Evolutionary conservation across 2,113 vertebrate genomes (phyloP).

Genomic region (Crotalus viridis): DNA sequence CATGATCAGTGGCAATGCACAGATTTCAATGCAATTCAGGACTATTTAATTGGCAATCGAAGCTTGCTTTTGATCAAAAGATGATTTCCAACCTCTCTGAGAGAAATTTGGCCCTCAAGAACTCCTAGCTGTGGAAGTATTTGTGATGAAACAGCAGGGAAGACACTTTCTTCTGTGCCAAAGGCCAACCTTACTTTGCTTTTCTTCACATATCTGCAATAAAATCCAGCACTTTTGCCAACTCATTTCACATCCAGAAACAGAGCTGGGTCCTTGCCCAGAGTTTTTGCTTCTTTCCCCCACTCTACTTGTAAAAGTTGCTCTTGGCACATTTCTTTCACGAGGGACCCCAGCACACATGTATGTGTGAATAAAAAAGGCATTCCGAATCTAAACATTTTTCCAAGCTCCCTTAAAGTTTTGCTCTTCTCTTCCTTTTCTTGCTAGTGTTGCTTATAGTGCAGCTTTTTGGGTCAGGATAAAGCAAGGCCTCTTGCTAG

Average conservation of each 20-base stretch:
- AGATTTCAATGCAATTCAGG: neutral
- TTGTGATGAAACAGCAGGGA: neutral
- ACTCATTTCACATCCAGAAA: neutral
- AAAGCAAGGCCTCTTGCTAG: neutral
- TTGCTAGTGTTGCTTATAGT: neutral
- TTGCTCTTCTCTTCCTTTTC: neutral
- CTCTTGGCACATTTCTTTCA: neutral
- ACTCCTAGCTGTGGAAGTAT: neutral
- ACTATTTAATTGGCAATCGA: neutral
- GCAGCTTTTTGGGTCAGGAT: neutral
- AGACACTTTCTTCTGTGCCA: neutral
- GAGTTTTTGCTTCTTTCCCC: neutral
- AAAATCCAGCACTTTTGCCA: neutral
- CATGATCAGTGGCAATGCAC: neutral
- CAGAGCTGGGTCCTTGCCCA: neutral
- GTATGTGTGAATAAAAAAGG: neutral
- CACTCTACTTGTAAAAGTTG: neutral
- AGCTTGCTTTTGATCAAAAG: neutral
- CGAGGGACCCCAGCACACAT: neutral
- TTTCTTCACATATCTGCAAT: neutral
- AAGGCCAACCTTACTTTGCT: neutral
- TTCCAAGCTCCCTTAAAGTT: neutral
- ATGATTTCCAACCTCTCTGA: neutral
- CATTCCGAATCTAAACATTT: neutral
- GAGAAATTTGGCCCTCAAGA: neutral